Evolutionary conservation across 2,888 invertebrate species (phyloP).

Genomic region (Dolichopus griseipennis): DNA sequence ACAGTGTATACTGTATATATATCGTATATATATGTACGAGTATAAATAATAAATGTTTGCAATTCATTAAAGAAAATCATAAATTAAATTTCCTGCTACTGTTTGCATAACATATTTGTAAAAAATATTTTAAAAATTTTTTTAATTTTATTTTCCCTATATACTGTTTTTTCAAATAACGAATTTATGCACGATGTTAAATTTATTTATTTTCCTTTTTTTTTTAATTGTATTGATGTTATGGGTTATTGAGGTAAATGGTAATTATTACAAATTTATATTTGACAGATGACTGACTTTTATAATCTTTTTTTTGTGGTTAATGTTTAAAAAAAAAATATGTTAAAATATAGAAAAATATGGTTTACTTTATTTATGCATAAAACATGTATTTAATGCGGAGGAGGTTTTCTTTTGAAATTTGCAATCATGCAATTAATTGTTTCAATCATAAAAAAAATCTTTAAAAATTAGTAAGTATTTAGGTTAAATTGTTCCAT

Average conservation of each 20-base stretch:
- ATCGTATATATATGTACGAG: no score
- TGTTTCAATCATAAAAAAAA: no score
- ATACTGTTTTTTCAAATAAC: no score
- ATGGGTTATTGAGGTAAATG: neutral
- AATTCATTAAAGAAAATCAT: neutral
- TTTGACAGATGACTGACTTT: neutral
- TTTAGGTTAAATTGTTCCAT: no score
- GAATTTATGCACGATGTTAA: no score
- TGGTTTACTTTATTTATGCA: neutral
- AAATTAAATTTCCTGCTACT: neutral
- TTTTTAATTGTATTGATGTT: neutral
- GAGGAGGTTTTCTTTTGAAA: neutral
- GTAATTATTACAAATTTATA: slow-evolving; percentile 3
- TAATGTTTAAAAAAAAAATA: neutral
- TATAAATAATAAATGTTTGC: no score
- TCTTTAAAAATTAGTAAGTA: no score
- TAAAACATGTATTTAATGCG: neutral
- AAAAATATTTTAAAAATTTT: neutral
- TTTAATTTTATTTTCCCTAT: no score
- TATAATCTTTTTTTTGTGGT: neutral
- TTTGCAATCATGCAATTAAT: no score
- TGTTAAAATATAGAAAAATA: neutral
- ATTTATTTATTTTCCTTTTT: neutral
- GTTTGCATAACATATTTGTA: neutral
- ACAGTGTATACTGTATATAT: no score